Evolutionary conservation across 1,140 invertebrate species (phyloP), one percentile per base, ranked within the genome.

Genomic region (Sarcophaga bullata): DNA sequence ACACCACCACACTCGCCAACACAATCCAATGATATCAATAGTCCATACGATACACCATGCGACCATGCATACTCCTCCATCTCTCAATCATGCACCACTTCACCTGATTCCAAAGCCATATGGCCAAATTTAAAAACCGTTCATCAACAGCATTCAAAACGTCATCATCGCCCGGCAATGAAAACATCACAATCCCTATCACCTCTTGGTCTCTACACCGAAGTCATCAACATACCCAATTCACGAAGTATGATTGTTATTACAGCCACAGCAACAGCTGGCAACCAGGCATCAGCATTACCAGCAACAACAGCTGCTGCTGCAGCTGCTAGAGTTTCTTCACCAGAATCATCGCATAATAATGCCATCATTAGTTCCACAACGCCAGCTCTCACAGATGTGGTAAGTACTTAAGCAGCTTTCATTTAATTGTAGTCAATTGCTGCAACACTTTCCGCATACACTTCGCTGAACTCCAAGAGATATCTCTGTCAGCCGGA

Each of bases 191-290:
- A 89, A 37, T 90, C 88, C 8, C 85, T 90, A 85, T 89, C 88
- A 73, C 88, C 88, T 73, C 88, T 90, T 37, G 87, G 88, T 1
- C 49, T 88, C 76, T 52, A 58, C 11, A 78, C 54, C 13, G 86
- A 88, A 82, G 86, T 87, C 7, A 88, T 86, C 52, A 85, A 88
- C 4, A 80, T 90, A 82, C 88, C 88, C 58, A 90, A 90, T 80
- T 88, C 87, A 83, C 86, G 87, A 50, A 90, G 88, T 84, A 88
- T 90, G 87, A 88, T 87, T 81, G 81, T 88, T n/a, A 86, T 89
- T 83, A 78, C 68, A 84, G 49, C 82, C 85, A 83, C 62, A 72
- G 72, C 58, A 75, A 68, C n/a, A 82, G 73, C 83, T 80, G 76
- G n/a, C 50, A 17, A 4, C 62, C 25, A 37, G 25, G 11, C 2